Evolutionary conservation across 23 tunicate species (phyloP), one percentile per base, ranked within the genome.

Genomic region (Botrylloides violaceus): DNA sequence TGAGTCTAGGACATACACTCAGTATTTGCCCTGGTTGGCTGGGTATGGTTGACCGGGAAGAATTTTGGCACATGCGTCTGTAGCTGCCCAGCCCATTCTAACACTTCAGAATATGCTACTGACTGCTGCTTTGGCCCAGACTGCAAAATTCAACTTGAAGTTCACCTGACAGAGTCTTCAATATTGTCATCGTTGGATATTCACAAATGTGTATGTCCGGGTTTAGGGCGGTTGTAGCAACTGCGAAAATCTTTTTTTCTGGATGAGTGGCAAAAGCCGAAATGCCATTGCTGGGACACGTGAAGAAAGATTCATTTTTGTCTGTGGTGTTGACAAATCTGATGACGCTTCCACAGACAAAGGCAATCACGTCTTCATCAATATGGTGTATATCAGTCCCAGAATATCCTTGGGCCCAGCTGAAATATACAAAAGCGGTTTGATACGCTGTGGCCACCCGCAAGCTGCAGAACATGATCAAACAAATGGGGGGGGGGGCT

Each of bases 371-470:
- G 50, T 74, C 72, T 7, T 50, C 20, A 43, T 80, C 74, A 31
- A 79, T 73, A 61, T 85, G 85, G 2, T 7, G 68, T 21, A 85
- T 48, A 36, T 80, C 47, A 24, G 61, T 76, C 2, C 81, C 80
- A 34, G 75, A 72, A 66, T 73, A 85, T 38, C 94, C 94, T 33
- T 85, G 84, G 36, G 84, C 84, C 94, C 94, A 85, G 37, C 94
- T 85, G 65, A 28, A 61, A 71, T 27, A 25, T 47, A 47, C n/a
- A n/a, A n/a, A n/a, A n/a, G n/a, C n/a, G n/a, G n/a, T n/a, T n/a
- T n/a, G n/a, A n/a, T n/a, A n/a, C n/a, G n/a, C n/a, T n/a, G n/a
- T n/a, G n/a, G n/a, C n/a, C n/a, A n/a, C n/a, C n/a, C n/a, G n/a
- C n/a, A n/a, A n/a, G n/a, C n/a, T n/a, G n/a, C n/a, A n/a, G n/a